These are phyloP conservation scores for Rugalucina vietnamica DNA, from an alignment of 2,888 invertebrate species.

Conservation along the genomic window DNA sequence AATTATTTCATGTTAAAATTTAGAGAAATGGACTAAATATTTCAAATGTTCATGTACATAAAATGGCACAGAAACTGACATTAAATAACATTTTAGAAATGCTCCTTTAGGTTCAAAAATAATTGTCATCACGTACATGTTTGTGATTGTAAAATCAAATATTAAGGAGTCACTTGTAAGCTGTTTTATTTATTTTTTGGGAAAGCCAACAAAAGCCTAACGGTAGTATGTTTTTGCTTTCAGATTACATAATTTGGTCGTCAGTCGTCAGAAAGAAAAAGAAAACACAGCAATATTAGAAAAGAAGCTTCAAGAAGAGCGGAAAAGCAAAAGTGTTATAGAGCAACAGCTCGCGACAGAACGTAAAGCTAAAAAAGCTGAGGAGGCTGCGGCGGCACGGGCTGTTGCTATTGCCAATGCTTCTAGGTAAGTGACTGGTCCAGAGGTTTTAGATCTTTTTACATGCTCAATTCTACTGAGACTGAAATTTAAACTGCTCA, in stretches of 20 bases:
- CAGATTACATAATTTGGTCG: conserved; percentile 90
- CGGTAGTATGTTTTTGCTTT: conserved; percentile 47
- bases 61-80: too few species aligned
- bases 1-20: too few species aligned
- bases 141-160: too few species aligned
- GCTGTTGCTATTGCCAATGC: conserved; percentile 81
- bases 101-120: too few species aligned
- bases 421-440: conserved; percentile 67
- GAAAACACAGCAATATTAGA: conserved; percentile 90
- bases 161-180: too few species aligned
- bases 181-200: too few species aligned
- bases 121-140: too few species aligned
- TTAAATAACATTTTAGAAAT: background rate
- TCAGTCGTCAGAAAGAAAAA: conserved; percentile 91
- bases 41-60: too few species aligned
- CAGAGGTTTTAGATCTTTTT: background rate
- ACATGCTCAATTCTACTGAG: too few species aligned
- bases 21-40: too few species aligned
- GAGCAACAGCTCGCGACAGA: conserved; percentile 91
- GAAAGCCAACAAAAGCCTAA: too few species aligned
- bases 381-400: conserved; percentile 85
- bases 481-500: too few species aligned
- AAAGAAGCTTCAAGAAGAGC: conserved; percentile 93
- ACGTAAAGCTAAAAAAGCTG: conserved; percentile 88
- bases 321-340: conserved; percentile 89